A percentile compares a stretch with the other conserved stretches of the same genome.
Conservation (phyloP, 2,888 invertebrate species). For the Macrosiphum euphorbiae region DNA sequence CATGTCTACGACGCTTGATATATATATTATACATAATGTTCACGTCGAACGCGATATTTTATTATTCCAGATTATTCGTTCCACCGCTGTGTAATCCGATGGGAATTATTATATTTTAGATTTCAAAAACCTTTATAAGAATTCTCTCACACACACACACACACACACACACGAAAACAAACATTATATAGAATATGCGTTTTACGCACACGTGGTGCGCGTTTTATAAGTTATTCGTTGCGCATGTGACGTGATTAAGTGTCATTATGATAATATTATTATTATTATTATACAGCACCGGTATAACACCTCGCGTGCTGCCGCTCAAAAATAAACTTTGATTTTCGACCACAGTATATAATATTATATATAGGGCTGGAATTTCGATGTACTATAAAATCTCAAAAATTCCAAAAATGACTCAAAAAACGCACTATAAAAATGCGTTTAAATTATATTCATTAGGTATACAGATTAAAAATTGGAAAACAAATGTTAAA, state of each 20-base stretch:
- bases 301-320: background rate
- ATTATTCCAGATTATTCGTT: conserved; percentile 26
- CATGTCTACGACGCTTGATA: background rate
- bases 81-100: background rate
- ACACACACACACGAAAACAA: no score
- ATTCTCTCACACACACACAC: no score
- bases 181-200: background rate
- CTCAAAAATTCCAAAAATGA: no score
- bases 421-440: no score
- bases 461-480: no score
- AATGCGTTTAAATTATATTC: no score
- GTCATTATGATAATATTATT: background rate
- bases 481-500: no score
- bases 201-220: conserved; percentile 10
- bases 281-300: background rate
- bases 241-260: conserved; percentile 45
- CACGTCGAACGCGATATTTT: background rate
- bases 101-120: conserved; percentile 41
- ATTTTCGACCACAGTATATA: background rate
- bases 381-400: no score
- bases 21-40: background rate
- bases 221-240: background rate
- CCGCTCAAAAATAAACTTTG: conserved; percentile 31
- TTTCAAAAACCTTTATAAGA: background rate
- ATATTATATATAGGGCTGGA: no score